Conservation (phyloP, 2,888 invertebrate species). For the Papilio protenor region DNA sequence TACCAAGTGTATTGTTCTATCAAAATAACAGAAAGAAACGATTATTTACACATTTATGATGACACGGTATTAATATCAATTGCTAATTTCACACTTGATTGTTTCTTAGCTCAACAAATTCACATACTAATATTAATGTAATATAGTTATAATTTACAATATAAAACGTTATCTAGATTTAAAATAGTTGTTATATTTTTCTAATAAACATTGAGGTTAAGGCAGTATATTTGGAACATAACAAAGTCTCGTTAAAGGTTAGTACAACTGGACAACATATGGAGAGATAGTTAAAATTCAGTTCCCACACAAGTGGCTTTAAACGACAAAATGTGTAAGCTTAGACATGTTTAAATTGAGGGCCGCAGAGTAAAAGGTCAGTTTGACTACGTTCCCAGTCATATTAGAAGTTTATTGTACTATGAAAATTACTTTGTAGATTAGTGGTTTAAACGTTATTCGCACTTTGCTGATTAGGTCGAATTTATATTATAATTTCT, state of each 20-base stretch:
- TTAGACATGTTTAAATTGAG: constrained; percentile 32
- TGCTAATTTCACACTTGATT: too few species aligned
- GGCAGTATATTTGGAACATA: constrained; percentile 32
- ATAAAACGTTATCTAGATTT: constrained; percentile 4
- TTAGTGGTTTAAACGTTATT: not conserved
- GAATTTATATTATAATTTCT: not conserved
- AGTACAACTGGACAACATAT: constrained; percentile 35
- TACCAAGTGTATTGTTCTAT: too few species aligned
- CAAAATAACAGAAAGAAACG: not conserved
- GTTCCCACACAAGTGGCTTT: constrained; percentile 41
- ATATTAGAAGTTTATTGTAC: constrained; percentile 14
- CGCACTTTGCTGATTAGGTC: not conserved
- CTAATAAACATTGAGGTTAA: constrained; percentile 32
- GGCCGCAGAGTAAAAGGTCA: constrained; percentile 40
- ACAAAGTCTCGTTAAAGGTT: constrained; percentile 37
- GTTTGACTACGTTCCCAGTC: constrained; percentile 23
- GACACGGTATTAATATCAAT: too few species aligned
- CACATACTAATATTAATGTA: too few species aligned
- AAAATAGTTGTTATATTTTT: not conserved
- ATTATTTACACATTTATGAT: too few species aligned
- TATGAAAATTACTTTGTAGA: not conserved
- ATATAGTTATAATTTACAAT: not conserved
- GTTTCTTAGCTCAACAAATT: too few species aligned
- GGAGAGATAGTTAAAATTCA: constrained; percentile 42
- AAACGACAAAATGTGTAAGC: constrained; percentile 38